A percentile compares a stretch with the other conserved stretches of the same genome.
Evolutionary conservation across 2,113 vertebrate genomes (phyloP).

Genomic region (Suricata suricatta): DNA sequence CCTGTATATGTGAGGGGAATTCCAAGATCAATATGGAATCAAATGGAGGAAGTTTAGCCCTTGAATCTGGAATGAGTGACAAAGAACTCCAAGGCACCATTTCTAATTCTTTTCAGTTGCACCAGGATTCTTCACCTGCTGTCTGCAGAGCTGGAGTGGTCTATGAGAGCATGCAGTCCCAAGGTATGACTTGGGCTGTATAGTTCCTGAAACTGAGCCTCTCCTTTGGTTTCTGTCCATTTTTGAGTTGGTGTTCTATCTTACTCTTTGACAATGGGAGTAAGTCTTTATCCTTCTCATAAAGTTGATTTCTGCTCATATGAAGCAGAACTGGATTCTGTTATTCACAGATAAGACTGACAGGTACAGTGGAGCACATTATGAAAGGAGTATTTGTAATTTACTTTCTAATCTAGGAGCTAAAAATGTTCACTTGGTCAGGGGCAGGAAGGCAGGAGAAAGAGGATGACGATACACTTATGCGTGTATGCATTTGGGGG

Average conservation of each 20-base stretch:
- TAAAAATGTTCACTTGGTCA: neutral
- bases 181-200: neutral
- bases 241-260: neutral
- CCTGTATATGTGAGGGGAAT: neutral
- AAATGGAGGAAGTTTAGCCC: neutral
- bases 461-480: neutral
- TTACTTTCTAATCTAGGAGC: neutral
- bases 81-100: neutral
- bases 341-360: neutral
- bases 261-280: neutral
- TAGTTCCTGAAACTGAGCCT: neutral
- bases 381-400: neutral
- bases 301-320: neutral
- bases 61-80: neutral
- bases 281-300: neutral
- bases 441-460: neutral
- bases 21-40: neutral
- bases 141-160: neutral
- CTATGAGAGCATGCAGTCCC: neutral
- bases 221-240: neutral
- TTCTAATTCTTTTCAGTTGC: neutral
- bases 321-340: neutral
- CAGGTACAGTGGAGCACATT: neutral
- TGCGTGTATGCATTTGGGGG: neutral
- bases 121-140: neutral